phyloP scores from a whole-genome alignment of 2,113 vertebrate genomes.

The Ancistrus triradiatus region DNA sequence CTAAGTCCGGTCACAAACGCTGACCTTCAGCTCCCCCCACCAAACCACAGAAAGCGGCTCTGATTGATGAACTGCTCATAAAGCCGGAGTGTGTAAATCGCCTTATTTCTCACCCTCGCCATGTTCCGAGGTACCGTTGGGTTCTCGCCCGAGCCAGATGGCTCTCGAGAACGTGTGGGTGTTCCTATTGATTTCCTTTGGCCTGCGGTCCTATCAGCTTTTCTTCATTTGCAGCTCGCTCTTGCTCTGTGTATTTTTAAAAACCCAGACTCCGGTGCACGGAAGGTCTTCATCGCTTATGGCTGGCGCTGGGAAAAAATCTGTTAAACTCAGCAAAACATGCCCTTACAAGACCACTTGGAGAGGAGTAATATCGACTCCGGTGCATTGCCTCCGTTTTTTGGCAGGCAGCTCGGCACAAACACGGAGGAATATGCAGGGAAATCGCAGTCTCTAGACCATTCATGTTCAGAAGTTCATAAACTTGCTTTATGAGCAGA shows the following conservation, averaged over 20 bases:
- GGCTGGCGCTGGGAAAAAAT: not conserved
- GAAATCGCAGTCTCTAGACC: not conserved
- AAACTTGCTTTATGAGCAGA: too few relatives aligned
- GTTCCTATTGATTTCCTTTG: constrained; percentile 46
- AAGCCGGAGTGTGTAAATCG: constrained; percentile 43
- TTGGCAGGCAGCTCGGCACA: not conserved
- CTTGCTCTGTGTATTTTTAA: constrained; percentile 49
- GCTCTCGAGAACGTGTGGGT: constrained; percentile 34
- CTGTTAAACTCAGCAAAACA: constrained; percentile 24
- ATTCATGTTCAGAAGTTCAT: not conserved
- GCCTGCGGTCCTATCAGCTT: constrained; percentile 33
- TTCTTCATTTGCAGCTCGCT: constrained; percentile 16
- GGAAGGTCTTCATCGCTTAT: constrained; percentile 28
- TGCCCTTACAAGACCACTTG: constrained; percentile 17
- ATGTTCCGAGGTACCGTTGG: constrained; percentile 15
- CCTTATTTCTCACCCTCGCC: not conserved
- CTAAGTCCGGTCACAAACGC: not conserved
- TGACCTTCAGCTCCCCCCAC: not conserved
- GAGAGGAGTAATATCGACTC: constrained; percentile 4
- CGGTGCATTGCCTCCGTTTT: not conserved
- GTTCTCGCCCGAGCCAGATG: constrained; percentile 41
- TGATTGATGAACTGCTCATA: constrained; percentile 32
- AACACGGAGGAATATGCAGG: not conserved
- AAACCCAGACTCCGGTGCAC: constrained; percentile 1
- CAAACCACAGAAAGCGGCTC: constrained; percentile 24